A percentile compares a stretch with the other conserved stretches of the same genome.
These are phyloP conservation scores for Corticium candelabrum DNA, from an alignment of 37 sponge, comb jelly and placozoan genomes.

Conservation along the genomic window DNA sequence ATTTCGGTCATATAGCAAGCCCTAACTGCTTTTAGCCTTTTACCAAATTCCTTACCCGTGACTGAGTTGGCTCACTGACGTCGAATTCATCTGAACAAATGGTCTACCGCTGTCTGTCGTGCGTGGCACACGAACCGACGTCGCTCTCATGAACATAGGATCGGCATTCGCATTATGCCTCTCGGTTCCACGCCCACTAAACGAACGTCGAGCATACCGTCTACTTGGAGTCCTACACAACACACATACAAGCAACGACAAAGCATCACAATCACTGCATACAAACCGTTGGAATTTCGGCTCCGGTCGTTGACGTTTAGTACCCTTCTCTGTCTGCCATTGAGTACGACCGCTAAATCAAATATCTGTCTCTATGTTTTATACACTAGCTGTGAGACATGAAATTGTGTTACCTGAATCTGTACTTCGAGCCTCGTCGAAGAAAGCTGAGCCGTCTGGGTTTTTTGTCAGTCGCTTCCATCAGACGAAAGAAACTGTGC, in stretches of 20 bases:
- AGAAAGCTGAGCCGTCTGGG: neutral
- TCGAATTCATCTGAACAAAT: no score
- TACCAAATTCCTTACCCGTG: no score
- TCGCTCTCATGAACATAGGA: neutral
- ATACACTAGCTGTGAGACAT: no score
- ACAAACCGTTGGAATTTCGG: neutral
- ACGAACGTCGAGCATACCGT: neutral
- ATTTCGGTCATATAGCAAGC: no score
- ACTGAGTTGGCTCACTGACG: no score
- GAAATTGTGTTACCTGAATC: neutral
- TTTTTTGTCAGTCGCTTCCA: neutral
- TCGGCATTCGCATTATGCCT: neutral
- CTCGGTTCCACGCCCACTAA: neutral
- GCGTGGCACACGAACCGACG: neutral
- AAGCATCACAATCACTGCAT: neutral
- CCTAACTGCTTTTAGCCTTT: no score
- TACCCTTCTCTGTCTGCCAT: neutral
- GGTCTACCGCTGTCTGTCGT: no score
- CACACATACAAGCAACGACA: neutral
- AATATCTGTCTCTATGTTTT: no score
- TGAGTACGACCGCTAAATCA: neutral
- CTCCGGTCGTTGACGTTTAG: neutral
- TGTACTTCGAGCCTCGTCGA: neutral
- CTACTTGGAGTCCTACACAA: neutral
- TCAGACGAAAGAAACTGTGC: slow-evolving; percentile 59